These are phyloP conservation scores for Pseudomyrmex dendroicus DNA, from an alignment of 1,140 invertebrate species.

Conservation along the genomic window DNA sequence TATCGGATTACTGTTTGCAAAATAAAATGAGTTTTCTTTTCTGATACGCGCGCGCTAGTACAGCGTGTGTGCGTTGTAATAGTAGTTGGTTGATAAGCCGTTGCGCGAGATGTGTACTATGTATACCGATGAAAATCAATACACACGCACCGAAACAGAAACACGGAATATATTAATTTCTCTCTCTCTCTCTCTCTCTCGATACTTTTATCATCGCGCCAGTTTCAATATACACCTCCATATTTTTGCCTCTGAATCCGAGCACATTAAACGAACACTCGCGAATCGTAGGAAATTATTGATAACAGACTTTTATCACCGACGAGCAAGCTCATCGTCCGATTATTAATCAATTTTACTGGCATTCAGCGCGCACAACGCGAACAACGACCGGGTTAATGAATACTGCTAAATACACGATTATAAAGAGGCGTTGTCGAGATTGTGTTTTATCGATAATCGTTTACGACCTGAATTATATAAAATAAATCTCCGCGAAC, in stretches of 20 bases:
- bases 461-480: slow-evolving; percentile 43
- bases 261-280: slow-evolving; percentile 27
- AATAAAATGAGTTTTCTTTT: slow-evolving; percentile 37
- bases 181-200: no score
- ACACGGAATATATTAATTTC: slow-evolving; percentile 31
- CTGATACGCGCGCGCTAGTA: not conserved
- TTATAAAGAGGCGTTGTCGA: slow-evolving; percentile 42
- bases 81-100: slow-evolving; percentile 29
- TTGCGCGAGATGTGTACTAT: not conserved
- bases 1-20: slow-evolving; percentile 46
- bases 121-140: slow-evolving; percentile 42
- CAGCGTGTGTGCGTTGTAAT: not conserved
- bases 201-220: slow-evolving; percentile 34
- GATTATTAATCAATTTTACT: slow-evolving; percentile 63
- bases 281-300: slow-evolving; percentile 51
- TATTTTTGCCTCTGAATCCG: slow-evolving; percentile 50
- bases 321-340: slow-evolving; percentile 34
- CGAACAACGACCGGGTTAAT: slow-evolving; percentile 39
- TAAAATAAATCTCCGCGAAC: slow-evolving; percentile 34
- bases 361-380: slow-evolving; percentile 33
- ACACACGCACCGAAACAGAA: slow-evolving; percentile 20
- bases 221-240: not conserved
- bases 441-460: slow-evolving; percentile 21
- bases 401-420: slow-evolving; percentile 46
- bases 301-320: slow-evolving; percentile 57